These are phyloP conservation scores for Ashinkailepas kermadecensis DNA, from an alignment of 2,888 invertebrate species.

Conservation along the genomic window DNA sequence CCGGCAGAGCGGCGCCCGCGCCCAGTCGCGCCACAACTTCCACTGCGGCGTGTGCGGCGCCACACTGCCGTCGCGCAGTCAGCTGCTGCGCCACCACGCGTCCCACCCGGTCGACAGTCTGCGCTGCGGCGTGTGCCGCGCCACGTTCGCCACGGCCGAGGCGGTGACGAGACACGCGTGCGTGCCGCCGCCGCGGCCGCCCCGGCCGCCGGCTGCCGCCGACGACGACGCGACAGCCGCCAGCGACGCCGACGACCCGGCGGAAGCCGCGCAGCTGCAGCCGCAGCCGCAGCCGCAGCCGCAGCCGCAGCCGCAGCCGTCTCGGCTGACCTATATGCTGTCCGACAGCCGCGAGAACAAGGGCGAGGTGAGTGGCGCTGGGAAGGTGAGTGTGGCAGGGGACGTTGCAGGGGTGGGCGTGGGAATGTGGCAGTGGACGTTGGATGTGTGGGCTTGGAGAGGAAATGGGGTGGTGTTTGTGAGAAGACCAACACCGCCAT, in stretches of 20 bases:
- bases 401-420: no score
- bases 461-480: no score
- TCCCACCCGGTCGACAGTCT: slow-evolving; percentile 24
- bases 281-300: background rate
- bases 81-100: slow-evolving; percentile 28
- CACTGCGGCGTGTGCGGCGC: slow-evolving; percentile 32
- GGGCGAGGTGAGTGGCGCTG: background rate
- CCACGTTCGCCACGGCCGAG: slow-evolving; percentile 24
- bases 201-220: background rate
- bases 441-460: no score
- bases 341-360: background rate
- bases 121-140: slow-evolving; percentile 28
- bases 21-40: slow-evolving; percentile 3
- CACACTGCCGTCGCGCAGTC: slow-evolving; percentile 26
- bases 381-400: no score
- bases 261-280: background rate
- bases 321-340: background rate
- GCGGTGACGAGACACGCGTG: slow-evolving; percentile 25
- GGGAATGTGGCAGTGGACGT: no score
- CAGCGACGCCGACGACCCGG: background rate
- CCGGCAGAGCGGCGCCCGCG: no score
- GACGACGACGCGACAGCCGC: background rate
- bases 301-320: background rate
- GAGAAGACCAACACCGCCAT: no score
- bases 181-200: background rate